Evolutionary conservation across 2,888 invertebrate genomes (phyloP).

Genomic region (Hylaea fasciaria): DNA sequence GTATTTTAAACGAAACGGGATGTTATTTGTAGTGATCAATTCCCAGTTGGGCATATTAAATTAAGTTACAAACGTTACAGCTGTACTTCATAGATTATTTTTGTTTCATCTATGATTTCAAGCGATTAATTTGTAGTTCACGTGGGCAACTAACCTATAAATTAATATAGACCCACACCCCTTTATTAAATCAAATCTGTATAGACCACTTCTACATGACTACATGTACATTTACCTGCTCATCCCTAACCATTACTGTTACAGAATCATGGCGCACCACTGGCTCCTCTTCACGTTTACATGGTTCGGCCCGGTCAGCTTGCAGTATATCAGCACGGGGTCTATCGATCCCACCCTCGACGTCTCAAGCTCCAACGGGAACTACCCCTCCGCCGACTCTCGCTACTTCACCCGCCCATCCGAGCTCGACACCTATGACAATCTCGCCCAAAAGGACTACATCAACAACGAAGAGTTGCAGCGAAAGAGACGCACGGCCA

Average conservation of each 20-base stretch:
- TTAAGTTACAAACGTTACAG: too few species aligned
- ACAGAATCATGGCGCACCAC: constrained; percentile 73
- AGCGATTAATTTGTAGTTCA: too few species aligned
- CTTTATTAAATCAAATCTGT: not conserved
- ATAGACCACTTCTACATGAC: not conserved
- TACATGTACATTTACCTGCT: not conserved
- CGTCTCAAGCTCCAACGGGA: constrained; percentile 51
- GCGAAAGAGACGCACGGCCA: constrained; percentile 51
- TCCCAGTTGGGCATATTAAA: not conserved
- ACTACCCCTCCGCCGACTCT: constrained; percentile 58
- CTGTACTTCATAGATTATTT: not conserved
- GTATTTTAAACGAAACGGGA: constrained; percentile 12
- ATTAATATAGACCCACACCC: too few species aligned
- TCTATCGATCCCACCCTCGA: constrained; percentile 54
- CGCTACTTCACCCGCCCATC: constrained; percentile 59
- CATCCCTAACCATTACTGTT: constrained; percentile 38
- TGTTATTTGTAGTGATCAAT: constrained; percentile 13
- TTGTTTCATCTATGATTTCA: too few species aligned
- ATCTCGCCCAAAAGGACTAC: constrained; percentile 43
- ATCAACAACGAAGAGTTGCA: constrained; percentile 33
- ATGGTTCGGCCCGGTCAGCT: constrained; percentile 70
- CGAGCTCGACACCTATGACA: constrained; percentile 41
- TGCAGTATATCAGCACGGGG: constrained; percentile 70
- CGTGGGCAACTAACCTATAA: too few species aligned
- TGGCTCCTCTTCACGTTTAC: constrained; percentile 71